Conservation (phyloP, 2,888 invertebrate species). For the Dichetophora obliterata region DNA sequence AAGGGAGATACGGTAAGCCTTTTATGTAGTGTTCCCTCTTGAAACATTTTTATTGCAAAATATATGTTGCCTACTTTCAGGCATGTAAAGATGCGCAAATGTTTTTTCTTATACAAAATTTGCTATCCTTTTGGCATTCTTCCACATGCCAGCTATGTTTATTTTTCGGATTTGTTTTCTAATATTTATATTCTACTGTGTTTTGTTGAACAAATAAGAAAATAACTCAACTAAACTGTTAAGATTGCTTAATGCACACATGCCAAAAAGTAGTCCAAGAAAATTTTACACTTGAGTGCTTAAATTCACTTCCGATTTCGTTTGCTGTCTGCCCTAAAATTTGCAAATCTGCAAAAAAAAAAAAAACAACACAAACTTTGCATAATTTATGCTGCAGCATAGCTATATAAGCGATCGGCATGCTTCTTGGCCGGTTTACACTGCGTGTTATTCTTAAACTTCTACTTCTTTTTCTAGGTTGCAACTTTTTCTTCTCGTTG, state of each 20-base stretch:
- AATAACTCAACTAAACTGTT: not conserved
- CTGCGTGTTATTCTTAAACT: too few species aligned
- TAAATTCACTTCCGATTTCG: slow-evolving; percentile 34
- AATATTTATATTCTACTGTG: not conserved
- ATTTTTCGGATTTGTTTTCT: too few species aligned
- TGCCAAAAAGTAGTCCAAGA: not conserved
- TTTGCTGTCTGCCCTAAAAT: not conserved
- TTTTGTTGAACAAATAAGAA: not conserved
- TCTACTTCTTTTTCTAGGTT: too few species aligned
- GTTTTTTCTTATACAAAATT: too few species aligned
- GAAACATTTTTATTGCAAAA: not conserved
- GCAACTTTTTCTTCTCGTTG: too few species aligned
- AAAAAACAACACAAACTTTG: not conserved
- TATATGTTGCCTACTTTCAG: not conserved
- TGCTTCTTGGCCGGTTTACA: too few species aligned
- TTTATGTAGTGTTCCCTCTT: too few species aligned
- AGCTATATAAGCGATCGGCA: not conserved
- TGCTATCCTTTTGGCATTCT: too few species aligned
- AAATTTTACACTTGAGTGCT: not conserved
- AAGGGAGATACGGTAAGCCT: too few species aligned
- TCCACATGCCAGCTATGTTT: too few species aligned
- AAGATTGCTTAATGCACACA: not conserved
- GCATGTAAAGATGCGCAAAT: not conserved
- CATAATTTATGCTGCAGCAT: slow-evolving; percentile 30
- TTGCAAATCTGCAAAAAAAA: too few species aligned